These are phyloP conservation scores for Gymnothorax javanicus DNA, from an alignment of 2,797 vertebrate species.

Conservation along the genomic window DNA sequence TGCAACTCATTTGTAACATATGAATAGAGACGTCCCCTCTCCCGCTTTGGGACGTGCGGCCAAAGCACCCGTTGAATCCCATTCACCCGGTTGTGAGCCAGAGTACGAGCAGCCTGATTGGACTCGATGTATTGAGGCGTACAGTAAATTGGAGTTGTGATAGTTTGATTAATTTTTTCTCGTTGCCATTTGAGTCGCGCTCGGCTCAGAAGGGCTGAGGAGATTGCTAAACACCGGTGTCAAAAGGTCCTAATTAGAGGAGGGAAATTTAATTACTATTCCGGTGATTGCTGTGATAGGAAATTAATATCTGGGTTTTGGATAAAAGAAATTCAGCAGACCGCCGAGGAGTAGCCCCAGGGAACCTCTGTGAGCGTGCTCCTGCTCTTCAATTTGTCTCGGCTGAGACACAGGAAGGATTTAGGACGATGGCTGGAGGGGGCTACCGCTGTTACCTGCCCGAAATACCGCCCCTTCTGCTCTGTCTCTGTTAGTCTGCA, in stretches of 20 bases:
- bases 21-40: background rate
- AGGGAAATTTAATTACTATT: slow-evolving; percentile 53
- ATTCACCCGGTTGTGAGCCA: slow-evolving; percentile 28
- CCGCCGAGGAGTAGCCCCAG: background rate
- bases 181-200: slow-evolving; percentile 42
- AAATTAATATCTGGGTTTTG: slow-evolving; percentile 22
- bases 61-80: background rate
- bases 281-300: slow-evolving; percentile 28
- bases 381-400: background rate
- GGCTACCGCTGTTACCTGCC: background rate
- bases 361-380: background rate
- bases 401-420: background rate
- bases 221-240: slow-evolving; percentile 48
- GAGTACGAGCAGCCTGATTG: slow-evolving; percentile 40
- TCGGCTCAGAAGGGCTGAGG: slow-evolving; percentile 42
- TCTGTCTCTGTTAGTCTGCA: background rate
- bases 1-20: background rate
- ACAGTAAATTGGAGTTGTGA: slow-evolving; percentile 47
- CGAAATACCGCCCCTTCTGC: background rate
- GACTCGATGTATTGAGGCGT: slow-evolving; percentile 40
- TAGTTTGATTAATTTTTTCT: slow-evolving; percentile 51
- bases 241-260: slow-evolving; percentile 44
- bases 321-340: background rate
- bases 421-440: background rate
- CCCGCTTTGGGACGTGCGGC: background rate